Evolutionary conservation across 2,888 invertebrate species (phyloP).

Genomic region (Mimachlamys varia): DNA sequence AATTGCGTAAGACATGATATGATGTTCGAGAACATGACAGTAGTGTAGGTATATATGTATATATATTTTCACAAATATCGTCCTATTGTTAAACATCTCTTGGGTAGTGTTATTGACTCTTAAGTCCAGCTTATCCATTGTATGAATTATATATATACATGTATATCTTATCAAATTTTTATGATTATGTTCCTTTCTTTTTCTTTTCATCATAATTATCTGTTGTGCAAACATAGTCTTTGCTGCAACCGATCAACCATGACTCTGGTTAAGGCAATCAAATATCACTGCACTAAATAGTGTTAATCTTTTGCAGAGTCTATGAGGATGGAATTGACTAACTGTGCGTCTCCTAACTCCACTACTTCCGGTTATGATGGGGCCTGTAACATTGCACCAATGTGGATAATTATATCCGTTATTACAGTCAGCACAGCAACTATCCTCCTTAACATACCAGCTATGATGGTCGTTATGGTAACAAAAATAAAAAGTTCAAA

Average conservation of each 20-base stretch:
- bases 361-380: background rate
- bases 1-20: too few species aligned
- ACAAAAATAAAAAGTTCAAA: slow-evolving; percentile 11
- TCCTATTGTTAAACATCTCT: too few species aligned
- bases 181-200: too few species aligned
- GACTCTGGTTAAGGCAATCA: background rate
- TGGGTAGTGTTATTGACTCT: too few species aligned
- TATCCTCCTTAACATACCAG: background rate
- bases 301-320: background rate
- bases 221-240: too few species aligned
- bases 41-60: too few species aligned
- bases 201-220: too few species aligned
- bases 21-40: too few species aligned
- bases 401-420: background rate
- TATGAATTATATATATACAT: too few species aligned
- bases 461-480: background rate
- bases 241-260: background rate
- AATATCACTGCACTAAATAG: background rate
- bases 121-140: too few species aligned
- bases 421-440: background rate
- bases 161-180: too few species aligned
- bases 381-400: background rate
- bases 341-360: background rate
- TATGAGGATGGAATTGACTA: background rate
- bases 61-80: too few species aligned